Base-by-base conservation (phyloP, 53 echinoderm and acorn worm species). In the Apostichopus leukothele region DNA sequence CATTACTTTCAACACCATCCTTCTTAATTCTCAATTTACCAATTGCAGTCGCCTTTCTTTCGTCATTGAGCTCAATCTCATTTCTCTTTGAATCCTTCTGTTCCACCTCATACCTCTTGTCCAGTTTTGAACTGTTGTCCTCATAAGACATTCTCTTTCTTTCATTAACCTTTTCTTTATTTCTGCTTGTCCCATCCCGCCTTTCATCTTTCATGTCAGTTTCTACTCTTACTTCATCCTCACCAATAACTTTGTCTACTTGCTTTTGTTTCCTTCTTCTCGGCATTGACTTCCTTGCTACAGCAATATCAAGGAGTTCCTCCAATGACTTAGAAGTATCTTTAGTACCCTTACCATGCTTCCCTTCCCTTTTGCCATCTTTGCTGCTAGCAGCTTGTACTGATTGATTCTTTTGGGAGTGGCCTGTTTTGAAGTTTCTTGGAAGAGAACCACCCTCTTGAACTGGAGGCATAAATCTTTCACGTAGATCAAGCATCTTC, bases 391-490 rank as follows among this genome's bases (percentile, higher is more conserved):
- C 7, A n/a, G 10, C 63, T 84, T 22, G 4, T 1, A 50, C 9
- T 18, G 85, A 63, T 4, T 85, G 50, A 27, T 4, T 39, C 20
- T 10, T 67, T 50, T 68, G 85, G 11, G 66, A 63, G 50, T 85
- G 67, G 11, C 85, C 85, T 10, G 91, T 83, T 84, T 91, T 91
- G 23, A 92, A 92, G 77, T 92, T 92, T 59, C 92, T 89, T 54
- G 92, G 92, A 63, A 92, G 83, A 23, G 92, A 92, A 27, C 86
- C 80, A 6, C 92, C 91, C n/a, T 89, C 89, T 51, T 85, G 85
- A 12, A 60, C 63, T 60, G 67, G 51, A 85, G 85, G 50, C 67
- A 85, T 14, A 50, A 67, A 85, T 55, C 21, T 84, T 14, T 60
- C 84, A 22, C 84, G 57, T 4, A 60, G 84, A 60, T 60, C 60